Conservation (phyloP, 35 echinoderm and acorn worm genomes). For the Hemicentrotus pulcherrimus region DNA sequence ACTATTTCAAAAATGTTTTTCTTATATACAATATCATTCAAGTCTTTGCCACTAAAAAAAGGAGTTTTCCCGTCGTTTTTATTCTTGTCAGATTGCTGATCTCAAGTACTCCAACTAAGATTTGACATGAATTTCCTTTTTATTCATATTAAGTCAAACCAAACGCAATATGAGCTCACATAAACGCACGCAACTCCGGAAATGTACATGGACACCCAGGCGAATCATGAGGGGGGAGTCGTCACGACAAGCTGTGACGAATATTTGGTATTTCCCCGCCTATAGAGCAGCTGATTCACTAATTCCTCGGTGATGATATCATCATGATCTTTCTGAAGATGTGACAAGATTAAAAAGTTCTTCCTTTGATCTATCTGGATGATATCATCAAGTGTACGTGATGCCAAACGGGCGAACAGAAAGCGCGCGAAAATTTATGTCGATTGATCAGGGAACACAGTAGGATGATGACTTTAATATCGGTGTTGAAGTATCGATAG, state of each 20-base stretch:
- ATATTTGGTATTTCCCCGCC: conserved; percentile 16
- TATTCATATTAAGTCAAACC: no score
- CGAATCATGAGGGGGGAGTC: not conserved
- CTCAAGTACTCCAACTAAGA: no score
- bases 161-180: no score
- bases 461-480: not conserved
- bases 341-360: not conserved
- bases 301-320: not conserved
- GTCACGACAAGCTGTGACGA: not conserved
- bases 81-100: no score
- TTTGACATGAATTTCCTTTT: no score
- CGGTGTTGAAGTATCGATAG: conserved; percentile 2
- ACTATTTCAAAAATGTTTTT: no score
- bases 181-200: no score
- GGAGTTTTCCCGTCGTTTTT: no score
- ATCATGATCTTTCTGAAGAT: not conserved
- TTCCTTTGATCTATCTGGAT: not conserved
- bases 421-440: not conserved
- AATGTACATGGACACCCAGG: no score
- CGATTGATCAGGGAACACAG: not conserved
- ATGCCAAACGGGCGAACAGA: not conserved
- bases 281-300: not conserved
- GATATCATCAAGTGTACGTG: not conserved
- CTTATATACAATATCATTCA: no score
- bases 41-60: no score